These are phyloP conservation scores for Gorsachius magnificus DNA, from an alignment of 2,797 vertebrate species.

Conservation along the genomic window DNA sequence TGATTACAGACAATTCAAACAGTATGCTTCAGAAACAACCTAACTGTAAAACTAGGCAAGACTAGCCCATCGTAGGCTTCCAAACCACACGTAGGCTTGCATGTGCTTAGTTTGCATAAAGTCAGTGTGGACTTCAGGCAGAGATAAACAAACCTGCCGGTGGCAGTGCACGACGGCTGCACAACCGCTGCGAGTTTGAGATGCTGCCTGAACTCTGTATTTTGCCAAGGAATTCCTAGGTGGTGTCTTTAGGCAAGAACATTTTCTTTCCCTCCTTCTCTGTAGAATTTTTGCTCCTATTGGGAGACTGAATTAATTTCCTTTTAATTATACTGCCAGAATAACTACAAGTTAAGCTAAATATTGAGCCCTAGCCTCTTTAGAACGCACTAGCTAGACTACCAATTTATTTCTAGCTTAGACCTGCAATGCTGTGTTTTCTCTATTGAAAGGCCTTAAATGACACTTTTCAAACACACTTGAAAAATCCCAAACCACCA, in stretches of 20 bases:
- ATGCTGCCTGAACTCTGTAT: not conserved
- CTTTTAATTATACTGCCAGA: not conserved
- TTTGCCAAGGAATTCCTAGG: not conserved
- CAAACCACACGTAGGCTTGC: not conserved
- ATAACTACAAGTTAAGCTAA: not conserved
- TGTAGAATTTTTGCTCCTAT: not conserved
- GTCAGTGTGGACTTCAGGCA: not conserved
- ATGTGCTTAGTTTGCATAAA: not conserved
- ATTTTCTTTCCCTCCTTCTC: not conserved
- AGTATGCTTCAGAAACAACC: not conserved
- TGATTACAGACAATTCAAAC: not conserved
- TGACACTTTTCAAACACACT: not conserved
- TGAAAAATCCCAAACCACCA: fast-evolving
- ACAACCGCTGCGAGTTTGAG: not conserved
- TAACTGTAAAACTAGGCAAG: not conserved
- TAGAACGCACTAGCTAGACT: not conserved
- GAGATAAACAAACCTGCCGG: not conserved
- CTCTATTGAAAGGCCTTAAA: not conserved
- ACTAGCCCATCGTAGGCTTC: not conserved
- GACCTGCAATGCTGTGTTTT: not conserved
- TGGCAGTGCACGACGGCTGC: not conserved
- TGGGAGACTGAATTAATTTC: not conserved
- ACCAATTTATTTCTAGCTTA: not conserved
- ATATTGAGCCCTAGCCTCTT: not conserved
- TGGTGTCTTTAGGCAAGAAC: not conserved